Base-by-base conservation (phyloP, 2,113 vertebrate genomes). In the Sorex araneus region DNA sequence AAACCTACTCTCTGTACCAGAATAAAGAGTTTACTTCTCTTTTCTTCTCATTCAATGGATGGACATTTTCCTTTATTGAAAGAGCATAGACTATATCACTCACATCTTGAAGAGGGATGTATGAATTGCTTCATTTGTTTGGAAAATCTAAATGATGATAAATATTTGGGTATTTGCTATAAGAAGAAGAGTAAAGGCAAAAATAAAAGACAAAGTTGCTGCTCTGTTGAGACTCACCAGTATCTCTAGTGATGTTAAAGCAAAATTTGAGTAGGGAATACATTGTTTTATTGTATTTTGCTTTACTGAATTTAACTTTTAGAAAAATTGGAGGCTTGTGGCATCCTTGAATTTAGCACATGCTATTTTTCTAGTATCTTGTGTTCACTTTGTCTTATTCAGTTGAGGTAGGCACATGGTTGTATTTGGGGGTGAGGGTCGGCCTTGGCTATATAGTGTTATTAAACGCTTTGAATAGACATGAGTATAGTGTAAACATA, bases 11-110 rank as follows among this genome's bases (percentile, higher is more conserved):
- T 73, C 16, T 83, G 0, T 19, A 4, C 4, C 40, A 79, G 23
- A 13, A n/a, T 8, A 57, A 66, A 9, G 16, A 92, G 21, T n/a
- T 81, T 69, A 77, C 40, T 84, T 93, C 18, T 93, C 18, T 82
- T 64, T 89, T 67, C 13, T 45, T 30, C 19, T 87, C 28, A 73
- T 71, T 19, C 12, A 71, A 47, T 77, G 89, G 25, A 60, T 21
- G 18, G 47, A 1, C 16, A 19, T 11, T 69, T 89, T 54, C n/a
- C 54, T 57, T 57, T 57, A 36, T 3, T 19, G 45, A 75, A 25
- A 60, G 27, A 76, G 18, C 25, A 78, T 5, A 54, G 15, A 43
- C 16, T 66, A 10, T 57, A 34, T 69, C 3, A 16, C 18, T 3
- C 25, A 84, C 12, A 43, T 15, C 3, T 8, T 6, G 3, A 1